These are phyloP conservation scores for Vicugna pacos DNA, from an alignment of 2,113 vertebrate genomes.

Conservation along the genomic window DNA sequence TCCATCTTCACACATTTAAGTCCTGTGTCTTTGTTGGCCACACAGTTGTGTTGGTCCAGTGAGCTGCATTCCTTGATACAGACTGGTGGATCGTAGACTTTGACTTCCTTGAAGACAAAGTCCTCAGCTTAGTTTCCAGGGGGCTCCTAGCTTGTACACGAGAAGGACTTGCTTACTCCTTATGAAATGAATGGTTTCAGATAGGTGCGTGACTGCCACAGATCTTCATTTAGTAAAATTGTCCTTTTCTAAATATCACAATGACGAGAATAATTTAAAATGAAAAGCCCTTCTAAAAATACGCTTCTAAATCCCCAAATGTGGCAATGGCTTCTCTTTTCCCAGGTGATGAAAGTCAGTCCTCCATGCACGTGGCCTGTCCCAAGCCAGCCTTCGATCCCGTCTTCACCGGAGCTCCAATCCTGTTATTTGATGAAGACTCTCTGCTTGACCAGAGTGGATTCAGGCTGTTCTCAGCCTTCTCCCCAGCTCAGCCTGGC, in stretches of 20 bases:
- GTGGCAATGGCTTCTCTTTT: background rate
- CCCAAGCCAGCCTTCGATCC: background rate
- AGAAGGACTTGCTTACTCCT: background rate
- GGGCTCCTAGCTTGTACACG: background rate
- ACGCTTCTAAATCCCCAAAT: background rate
- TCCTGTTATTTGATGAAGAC: background rate
- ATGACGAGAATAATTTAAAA: background rate
- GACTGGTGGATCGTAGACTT: background rate
- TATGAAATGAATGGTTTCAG: background rate
- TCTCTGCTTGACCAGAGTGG: too few relatives aligned
- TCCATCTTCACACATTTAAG: fast-evolving
- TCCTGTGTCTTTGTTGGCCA: fast-evolving
- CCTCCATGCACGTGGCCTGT: fast-evolving
- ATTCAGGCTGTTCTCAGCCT: fast-evolving
- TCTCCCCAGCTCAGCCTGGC: background rate
- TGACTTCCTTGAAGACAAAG: background rate
- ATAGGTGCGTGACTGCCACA: background rate
- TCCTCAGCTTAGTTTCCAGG: background rate
- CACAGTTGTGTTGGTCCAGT: background rate
- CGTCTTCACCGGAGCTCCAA: too few relatives aligned
- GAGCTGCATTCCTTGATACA: fast-evolving
- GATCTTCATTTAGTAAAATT: background rate
- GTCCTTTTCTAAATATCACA: background rate
- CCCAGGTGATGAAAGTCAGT: background rate
- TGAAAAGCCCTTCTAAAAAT: background rate